Evolutionary conservation across 2,797 vertebrate genomes (phyloP).

Genomic region (Mustela erminea): DNA sequence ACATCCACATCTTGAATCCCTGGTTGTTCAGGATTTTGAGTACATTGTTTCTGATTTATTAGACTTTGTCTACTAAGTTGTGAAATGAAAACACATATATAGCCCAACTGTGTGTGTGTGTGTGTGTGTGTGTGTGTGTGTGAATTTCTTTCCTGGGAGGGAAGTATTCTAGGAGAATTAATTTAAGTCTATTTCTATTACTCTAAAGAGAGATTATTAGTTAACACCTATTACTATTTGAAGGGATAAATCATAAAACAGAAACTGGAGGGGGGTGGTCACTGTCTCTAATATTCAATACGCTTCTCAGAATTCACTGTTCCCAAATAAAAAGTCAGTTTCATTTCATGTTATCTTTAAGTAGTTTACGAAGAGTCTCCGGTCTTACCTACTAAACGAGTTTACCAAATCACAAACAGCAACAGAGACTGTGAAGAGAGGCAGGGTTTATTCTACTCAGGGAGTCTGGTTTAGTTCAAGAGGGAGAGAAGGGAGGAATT

Average conservation of each 20-base stretch:
- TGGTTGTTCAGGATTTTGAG: neutral
- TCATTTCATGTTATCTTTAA: neutral
- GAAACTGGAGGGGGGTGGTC: neutral
- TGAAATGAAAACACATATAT: neutral
- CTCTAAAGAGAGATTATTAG: neutral
- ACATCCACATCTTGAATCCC: neutral
- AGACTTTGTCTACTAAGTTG: neutral
- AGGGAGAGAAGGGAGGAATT: neutral
- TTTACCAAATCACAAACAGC: neutral
- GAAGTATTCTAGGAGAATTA: constrained; percentile 31
- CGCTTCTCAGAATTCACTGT: neutral
- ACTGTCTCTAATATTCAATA: neutral
- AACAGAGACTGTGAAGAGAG: neutral
- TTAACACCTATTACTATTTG: neutral
- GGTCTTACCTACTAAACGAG: neutral
- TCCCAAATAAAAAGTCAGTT: constrained; percentile 7
- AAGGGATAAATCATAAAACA: constrained; percentile 12
- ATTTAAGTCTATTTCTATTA: constrained; percentile 52
- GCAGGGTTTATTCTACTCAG: neutral
- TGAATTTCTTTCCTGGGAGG: neutral
- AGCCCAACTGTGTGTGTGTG: neutral
- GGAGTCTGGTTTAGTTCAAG: neutral
- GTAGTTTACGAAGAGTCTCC: constrained; percentile 24
- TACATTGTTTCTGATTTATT: neutral
- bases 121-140: neutral